A percentile compares a stretch with the other conserved stretches of the same genome.
Evolutionary conservation across 2,797 vertebrate genomes (phyloP).

Genomic region (Eleutherodactylus coqui): DNA sequence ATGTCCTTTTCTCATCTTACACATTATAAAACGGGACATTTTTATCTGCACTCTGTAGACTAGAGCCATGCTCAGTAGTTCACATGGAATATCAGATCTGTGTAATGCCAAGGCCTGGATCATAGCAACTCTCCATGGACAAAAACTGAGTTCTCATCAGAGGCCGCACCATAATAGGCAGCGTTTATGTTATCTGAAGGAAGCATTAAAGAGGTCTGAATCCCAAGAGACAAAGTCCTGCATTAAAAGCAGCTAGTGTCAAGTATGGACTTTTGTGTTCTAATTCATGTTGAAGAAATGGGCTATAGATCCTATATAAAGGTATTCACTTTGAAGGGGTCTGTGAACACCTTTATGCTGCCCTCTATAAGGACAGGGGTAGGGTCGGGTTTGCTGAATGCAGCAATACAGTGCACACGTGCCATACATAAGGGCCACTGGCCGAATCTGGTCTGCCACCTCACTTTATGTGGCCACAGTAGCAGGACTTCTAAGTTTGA

Average conservation of each 20-base stretch:
- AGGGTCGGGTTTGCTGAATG: too few relatives aligned
- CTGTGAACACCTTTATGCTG: too few relatives aligned
- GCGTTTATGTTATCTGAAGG: not conserved
- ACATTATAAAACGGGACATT: not conserved
- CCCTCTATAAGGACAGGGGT: too few relatives aligned
- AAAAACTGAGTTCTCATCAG: constrained; percentile 48
- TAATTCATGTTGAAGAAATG: not conserved
- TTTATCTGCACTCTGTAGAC: not conserved
- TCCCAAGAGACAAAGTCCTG: constrained; percentile 35
- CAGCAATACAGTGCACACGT: too few relatives aligned
- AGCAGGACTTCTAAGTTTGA: too few relatives aligned
- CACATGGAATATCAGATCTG: constrained; percentile 42
- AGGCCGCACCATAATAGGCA: constrained; percentile 58
- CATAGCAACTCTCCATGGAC: constrained; percentile 36
- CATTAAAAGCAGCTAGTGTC: constrained; percentile 29
- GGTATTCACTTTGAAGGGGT: too few relatives aligned
- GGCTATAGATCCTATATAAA: too few relatives aligned
- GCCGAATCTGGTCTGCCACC: too few relatives aligned
- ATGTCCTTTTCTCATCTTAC: constrained; percentile 1
- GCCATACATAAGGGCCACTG: too few relatives aligned
- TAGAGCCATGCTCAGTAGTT: not conserved
- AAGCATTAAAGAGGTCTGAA: constrained; percentile 27
- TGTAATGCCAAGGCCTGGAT: constrained; percentile 51
- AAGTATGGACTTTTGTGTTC: constrained; percentile 25
- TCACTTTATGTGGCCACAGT: too few relatives aligned